Evolutionary conservation across 2,113 vertebrate species (phyloP).

Genomic region (Lamprotornis superbus): DNA sequence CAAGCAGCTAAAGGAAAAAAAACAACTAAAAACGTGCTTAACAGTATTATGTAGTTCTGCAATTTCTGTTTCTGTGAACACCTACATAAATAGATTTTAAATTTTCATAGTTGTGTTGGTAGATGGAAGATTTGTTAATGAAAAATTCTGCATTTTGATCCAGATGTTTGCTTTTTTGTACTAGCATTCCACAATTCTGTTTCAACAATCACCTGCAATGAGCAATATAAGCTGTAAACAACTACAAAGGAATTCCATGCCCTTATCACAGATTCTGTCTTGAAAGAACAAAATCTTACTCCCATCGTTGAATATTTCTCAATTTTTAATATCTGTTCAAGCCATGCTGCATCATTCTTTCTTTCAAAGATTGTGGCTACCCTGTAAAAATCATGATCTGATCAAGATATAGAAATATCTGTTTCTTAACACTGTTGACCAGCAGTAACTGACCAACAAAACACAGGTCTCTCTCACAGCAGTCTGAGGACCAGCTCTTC

Average conservation of each 20-base stretch:
- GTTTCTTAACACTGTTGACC: not conserved
- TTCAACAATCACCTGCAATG: not conserved
- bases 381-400: not conserved
- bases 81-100: not conserved
- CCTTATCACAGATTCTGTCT: not conserved
- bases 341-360: not conserved
- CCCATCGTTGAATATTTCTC: not conserved
- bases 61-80: not conserved
- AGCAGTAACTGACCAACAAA: not conserved
- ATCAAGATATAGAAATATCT: not conserved
- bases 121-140: not conserved
- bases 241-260: not conserved
- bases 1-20: not conserved
- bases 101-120: not conserved
- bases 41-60: not conserved
- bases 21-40: too few species aligned
- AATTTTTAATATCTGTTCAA: not conserved
- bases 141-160: not conserved
- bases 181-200: not conserved
- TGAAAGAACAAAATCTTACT: not conserved
- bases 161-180: not conserved
- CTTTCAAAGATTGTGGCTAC: not conserved
- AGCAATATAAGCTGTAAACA: not conserved
- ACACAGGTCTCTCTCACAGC: fast-evolving
- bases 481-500: not conserved